Conservation (phyloP, 2,113 vertebrate species). For the Aspiorhynchus laticeps region DNA sequence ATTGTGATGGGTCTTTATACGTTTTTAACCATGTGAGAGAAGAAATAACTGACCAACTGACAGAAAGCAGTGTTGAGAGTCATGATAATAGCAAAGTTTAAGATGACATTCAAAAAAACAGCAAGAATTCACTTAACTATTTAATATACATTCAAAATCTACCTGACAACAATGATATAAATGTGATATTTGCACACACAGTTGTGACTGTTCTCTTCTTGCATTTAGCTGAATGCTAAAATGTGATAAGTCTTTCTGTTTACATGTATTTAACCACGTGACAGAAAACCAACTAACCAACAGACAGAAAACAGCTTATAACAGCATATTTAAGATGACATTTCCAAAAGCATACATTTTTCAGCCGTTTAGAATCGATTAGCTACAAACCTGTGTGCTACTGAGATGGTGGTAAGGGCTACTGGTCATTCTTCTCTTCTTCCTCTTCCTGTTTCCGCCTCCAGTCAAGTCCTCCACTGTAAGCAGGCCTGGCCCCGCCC, state of each 20-base stretch:
- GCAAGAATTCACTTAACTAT: background rate
- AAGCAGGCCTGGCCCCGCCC: slow-evolving; percentile 78
- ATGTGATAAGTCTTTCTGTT: background rate
- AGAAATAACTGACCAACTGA: background rate
- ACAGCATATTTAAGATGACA: background rate
- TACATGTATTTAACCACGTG: background rate
- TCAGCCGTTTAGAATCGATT: background rate
- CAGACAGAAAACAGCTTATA: background rate
- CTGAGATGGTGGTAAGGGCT: slow-evolving; percentile 62
- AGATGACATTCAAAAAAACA: background rate
- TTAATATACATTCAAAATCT: background rate
- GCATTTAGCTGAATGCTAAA: background rate
- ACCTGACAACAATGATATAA: background rate
- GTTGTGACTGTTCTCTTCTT: background rate
- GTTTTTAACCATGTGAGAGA: background rate
- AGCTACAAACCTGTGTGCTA: slow-evolving; percentile 35
- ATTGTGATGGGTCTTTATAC: background rate
- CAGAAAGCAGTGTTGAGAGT: background rate
- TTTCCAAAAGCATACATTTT: background rate
- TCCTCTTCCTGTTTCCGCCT: slow-evolving; percentile 66
- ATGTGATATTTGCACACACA: background rate
- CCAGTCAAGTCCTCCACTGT: slow-evolving; percentile 73
- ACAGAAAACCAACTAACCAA: background rate
- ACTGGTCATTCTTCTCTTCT: slow-evolving; percentile 74
- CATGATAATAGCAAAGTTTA: background rate